phyloP scores from a whole-genome alignment of 2,113 vertebrate genomes.

The Mirounga angustirostris region DNA sequence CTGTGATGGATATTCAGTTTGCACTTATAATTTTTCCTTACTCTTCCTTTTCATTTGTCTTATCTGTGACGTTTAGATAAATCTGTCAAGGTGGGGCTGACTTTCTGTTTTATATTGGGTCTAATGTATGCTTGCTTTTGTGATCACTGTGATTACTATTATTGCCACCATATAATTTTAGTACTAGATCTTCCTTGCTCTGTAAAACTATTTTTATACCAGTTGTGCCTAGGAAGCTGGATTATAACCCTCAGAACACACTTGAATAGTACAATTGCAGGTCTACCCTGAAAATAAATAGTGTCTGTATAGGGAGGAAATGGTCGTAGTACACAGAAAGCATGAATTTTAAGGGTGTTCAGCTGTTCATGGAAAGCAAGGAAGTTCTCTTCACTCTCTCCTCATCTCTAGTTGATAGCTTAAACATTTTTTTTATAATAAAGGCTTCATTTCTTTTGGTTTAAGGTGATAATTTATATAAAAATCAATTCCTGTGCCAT shows the following conservation, averaged over 20 bases:
- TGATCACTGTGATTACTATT: slow-evolving; percentile 39
- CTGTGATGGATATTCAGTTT: slow-evolving; percentile 46
- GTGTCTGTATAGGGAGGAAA: background rate
- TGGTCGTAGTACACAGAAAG: background rate
- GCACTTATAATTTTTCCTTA: background rate
- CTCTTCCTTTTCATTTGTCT: slow-evolving; percentile 48
- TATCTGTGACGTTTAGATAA: slow-evolving; percentile 51
- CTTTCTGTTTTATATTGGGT: background rate
- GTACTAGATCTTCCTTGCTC: slow-evolving; percentile 54
- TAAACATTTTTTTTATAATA: slow-evolving; percentile 27
- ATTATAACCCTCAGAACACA: slow-evolving; percentile 30
- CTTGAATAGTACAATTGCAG: background rate
- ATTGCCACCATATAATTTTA: slow-evolving; percentile 70
- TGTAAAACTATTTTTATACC: slow-evolving; percentile 66
- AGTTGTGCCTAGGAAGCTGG: slow-evolving; percentile 55
- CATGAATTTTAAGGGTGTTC: background rate
- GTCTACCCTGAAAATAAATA: slow-evolving; percentile 6
- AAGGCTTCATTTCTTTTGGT: background rate
- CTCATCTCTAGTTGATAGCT: background rate
- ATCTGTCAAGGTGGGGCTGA: background rate
- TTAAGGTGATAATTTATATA: slow-evolving; percentile 12
- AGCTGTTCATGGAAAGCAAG: background rate
- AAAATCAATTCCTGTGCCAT: background rate
- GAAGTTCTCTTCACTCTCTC: background rate
- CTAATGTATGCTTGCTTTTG: slow-evolving; percentile 51